These are phyloP conservation scores for Brassicogethes aeneus DNA, from an alignment of 2,888 invertebrate genomes.

Conservation along the genomic window DNA sequence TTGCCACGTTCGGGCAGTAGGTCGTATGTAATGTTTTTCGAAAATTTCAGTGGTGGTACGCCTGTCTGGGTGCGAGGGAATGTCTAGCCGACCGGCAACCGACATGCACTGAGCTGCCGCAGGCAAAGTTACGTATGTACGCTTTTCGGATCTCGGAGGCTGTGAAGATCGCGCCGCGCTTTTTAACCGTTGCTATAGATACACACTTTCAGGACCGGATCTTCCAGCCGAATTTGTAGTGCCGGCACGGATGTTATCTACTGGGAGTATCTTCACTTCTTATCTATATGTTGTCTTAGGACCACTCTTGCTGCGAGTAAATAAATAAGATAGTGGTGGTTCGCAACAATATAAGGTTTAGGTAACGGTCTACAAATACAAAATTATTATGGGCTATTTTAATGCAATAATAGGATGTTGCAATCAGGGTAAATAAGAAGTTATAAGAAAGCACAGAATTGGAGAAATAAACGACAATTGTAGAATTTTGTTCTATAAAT, in stretches of 20 bases:
- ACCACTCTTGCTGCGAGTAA: no score
- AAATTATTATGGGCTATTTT: no score
- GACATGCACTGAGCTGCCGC: slow-evolving; percentile 6
- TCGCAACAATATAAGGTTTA: no score
- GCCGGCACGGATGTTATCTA: slow-evolving; percentile 15
- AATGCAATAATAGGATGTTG: no score
- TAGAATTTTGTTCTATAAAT: no score
- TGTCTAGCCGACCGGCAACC: background rate
- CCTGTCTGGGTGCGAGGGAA: background rate
- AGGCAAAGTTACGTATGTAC: background rate
- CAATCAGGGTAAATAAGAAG: no score
- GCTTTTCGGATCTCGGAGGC: no score
- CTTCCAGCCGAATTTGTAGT: slow-evolving; percentile 10
- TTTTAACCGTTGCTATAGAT: slow-evolving; percentile 22
- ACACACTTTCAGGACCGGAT: slow-evolving; percentile 10
- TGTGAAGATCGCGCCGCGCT: slow-evolving; percentile 1
- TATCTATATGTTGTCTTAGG: background rate
- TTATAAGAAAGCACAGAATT: no score
- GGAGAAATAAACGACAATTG: no score
- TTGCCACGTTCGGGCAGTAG: slow-evolving; percentile 1
- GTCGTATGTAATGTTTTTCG: background rate
- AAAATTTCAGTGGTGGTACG: background rate
- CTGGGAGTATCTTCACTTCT: background rate
- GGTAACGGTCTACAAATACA: no score
- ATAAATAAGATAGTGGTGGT: no score